Evolutionary conservation across 2,888 invertebrate species (phyloP), one percentile per base, ranked within the genome.

Genomic region (Dynastes maya): DNA sequence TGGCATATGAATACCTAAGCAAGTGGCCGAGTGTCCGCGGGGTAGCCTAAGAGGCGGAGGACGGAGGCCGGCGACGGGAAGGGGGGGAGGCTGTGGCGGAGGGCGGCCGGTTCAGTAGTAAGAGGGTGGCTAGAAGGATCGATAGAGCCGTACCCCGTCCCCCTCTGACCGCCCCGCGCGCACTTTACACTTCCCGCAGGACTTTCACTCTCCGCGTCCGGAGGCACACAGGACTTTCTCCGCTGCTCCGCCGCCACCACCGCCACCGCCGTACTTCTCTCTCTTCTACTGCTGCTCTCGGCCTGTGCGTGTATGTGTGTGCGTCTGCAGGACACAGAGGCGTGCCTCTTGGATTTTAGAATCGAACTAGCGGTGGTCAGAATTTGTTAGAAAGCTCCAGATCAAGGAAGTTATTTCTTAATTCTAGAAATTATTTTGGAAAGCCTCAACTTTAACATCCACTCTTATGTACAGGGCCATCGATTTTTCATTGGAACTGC

Each of bases 101-200:
- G 80, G 84, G 84, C 83, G 37, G 64, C 64, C 29, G 37, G 64
- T 29, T 82, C 81, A 1, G 83, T 82, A 76, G 77, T 72, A 78
- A 71, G 85, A 85, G 86, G 83, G 84, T 83, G 83, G 83, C 83
- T 82, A 83, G 55, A 58, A 58, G 84, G 85, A 88, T 88, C 88
- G 88, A 88, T 88, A 88, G 84, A 86, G 86, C 85, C 83, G 84
- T 84, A 80, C 82, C 84, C 80, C 77, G n/a, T 77, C 71, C 80
- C 79, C 68, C 81, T 81, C 83, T 76, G 77, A 16, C 78, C 76
- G 79, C 78, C 71, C 82, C 83, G 82, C 84, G 83, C 85, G 84
- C 88, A 88, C 87, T 89, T 89, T 88, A 88, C 88, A 88, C 88
- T 88, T 88, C 89, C 88, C 89, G 86, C 87, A 89, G 88, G 89